Evolutionary conservation across 2,888 invertebrate genomes (phyloP), one percentile per base, ranked within the genome.

Genomic region (Acanthosepion lycidas): DNA sequence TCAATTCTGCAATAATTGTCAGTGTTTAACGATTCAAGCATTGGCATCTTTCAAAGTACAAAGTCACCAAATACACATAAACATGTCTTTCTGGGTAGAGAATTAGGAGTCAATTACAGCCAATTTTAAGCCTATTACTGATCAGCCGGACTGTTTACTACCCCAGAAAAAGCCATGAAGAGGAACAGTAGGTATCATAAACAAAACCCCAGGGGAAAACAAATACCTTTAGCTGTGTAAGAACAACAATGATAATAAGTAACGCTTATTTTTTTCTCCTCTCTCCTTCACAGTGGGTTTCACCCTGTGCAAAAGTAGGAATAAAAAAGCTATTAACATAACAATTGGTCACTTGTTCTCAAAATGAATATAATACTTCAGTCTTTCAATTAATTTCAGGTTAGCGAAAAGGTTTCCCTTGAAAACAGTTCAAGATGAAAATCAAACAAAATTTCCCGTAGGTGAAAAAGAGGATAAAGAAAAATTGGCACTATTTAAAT

Each of bases 21-120:
- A 78, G 78, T 18, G 12, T 78, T 78, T 78, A 78, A 78, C 78
- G n/a, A 78, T 33, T 78, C n/a, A n/a, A 78, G 18, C 78, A n/a
- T n/a, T 78, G 78, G 78, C 78, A 78, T 78, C n/a, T 78, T 78
- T 78, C 33, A 15, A 18, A 33, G n/a, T 12, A 78, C 78, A 78
- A n/a, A n/a, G 78, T 78, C 78, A 78, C 78, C 78, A 78, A 78
- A 78, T 78, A 78, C 78, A 33, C 78, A 78, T 78, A 78, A 78
- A 78, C 78, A 33, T 78, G 78, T 78, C 78, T 78, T 78, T 78
- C 78, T 33, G n/a, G 78, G 78, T 33, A n/a, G 78, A 78, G 78
- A 78, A 78, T 78, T 78, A 78, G n/a, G 78, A 78, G 78, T 78
- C 78, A 78, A 78, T 78, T 78, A 78, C 78, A 78, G n/a, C 78